phyloP scores from a whole-genome alignment of 2,113 vertebrate genomes.

The Bubo scandiacus region DNA sequence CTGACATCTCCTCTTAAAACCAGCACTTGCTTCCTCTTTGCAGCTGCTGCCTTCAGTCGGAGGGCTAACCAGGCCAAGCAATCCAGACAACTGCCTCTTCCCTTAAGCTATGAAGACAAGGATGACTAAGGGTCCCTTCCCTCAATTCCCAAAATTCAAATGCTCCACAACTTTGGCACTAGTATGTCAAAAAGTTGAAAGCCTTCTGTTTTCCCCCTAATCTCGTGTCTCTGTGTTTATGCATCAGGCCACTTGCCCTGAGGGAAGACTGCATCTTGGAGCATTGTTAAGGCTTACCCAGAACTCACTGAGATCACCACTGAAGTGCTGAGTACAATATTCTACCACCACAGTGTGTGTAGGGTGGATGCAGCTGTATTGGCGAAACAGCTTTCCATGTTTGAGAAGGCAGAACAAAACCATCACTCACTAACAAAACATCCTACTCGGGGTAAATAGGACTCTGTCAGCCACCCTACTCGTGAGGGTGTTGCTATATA shows the following conservation, averaged over 20 bases:
- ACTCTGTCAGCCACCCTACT: background rate
- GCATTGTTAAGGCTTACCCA: background rate
- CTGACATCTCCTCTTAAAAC: background rate
- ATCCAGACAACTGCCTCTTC: background rate
- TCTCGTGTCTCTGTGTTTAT: background rate
- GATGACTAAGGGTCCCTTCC: background rate
- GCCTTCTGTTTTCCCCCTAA: background rate
- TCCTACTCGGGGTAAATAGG: background rate
- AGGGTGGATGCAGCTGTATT: background rate
- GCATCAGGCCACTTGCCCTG: background rate
- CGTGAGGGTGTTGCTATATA: accelerated
- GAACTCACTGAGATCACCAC: background rate
- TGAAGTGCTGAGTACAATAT: background rate
- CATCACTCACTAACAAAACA: background rate
- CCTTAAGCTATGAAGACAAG: background rate
- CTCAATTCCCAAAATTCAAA: background rate
- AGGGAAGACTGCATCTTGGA: background rate
- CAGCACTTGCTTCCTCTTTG: background rate
- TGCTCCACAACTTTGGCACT: background rate
- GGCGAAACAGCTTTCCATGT: background rate
- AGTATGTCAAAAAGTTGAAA: background rate
- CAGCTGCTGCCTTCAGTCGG: background rate
- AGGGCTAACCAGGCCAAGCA: background rate
- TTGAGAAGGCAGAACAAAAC: background rate
- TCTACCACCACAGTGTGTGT: background rate